These are phyloP conservation scores for Podabrus alpinus DNA, from an alignment of 2,888 invertebrate species.

Conservation along the genomic window DNA sequence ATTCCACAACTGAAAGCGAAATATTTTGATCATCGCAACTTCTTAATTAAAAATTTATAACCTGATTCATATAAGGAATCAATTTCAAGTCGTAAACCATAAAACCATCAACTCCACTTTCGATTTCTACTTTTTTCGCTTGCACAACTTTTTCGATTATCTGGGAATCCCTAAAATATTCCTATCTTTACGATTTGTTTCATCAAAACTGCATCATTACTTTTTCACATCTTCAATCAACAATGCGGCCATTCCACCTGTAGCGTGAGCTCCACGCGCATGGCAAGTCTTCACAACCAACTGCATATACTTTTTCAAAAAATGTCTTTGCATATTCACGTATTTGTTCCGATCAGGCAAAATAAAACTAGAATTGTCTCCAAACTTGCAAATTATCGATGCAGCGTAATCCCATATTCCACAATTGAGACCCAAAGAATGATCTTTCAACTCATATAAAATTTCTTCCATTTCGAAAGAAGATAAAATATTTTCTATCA, in stretches of 20 bases:
- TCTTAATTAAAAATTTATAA: slow-evolving; percentile 37
- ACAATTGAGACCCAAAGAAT: slow-evolving; percentile 72
- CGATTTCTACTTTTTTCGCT: slow-evolving; percentile 62
- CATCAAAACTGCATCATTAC: neutral
- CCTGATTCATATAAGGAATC: slow-evolving; percentile 63
- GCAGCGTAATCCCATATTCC: slow-evolving; percentile 78
- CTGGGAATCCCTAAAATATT: slow-evolving; percentile 51
- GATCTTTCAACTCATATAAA: slow-evolving; percentile 65
- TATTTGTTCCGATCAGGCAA: slow-evolving; percentile 72
- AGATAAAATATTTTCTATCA: slow-evolving; percentile 72
- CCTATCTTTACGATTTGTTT: neutral
- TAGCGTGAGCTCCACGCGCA: slow-evolving; percentile 64
- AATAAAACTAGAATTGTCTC: slow-evolving; percentile 60
- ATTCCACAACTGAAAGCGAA: slow-evolving; percentile 26
- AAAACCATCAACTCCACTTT: slow-evolving; percentile 68
- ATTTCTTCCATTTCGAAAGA: slow-evolving; percentile 73
- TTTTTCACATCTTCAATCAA: slow-evolving; percentile 56
- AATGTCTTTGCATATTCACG: slow-evolving; percentile 67
- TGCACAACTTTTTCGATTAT: slow-evolving; percentile 57
- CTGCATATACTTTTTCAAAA: slow-evolving; percentile 66
- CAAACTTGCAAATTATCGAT: slow-evolving; percentile 68
- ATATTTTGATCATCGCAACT: neutral
- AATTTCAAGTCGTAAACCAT: slow-evolving; percentile 70
- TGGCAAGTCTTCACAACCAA: slow-evolving; percentile 65
- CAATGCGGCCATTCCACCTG: slow-evolving; percentile 71